These are phyloP conservation scores for Oxytorus armatus DNA, from an alignment of 2,888 invertebrate genomes.

Conservation along the genomic window DNA sequence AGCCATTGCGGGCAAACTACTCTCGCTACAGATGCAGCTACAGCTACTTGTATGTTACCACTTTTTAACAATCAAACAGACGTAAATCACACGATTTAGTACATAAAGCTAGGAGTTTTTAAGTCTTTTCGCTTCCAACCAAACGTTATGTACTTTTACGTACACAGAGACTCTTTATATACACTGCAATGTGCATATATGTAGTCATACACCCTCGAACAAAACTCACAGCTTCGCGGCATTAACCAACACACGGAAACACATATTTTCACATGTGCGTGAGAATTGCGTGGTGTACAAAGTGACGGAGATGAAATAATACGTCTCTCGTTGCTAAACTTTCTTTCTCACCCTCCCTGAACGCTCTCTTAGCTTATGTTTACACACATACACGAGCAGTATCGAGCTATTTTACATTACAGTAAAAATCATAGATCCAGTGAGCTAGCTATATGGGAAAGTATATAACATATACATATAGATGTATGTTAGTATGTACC, in stretches of 20 bases:
- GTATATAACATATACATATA: conserved; percentile 1
- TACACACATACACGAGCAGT: background rate
- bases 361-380: background rate
- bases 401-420: conserved; percentile 7
- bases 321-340: conserved; percentile 24
- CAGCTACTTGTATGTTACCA: background rate
- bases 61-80: background rate
- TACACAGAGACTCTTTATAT: background rate
- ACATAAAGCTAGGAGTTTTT: background rate
- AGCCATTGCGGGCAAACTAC: conserved; percentile 24
- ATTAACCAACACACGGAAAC: background rate
- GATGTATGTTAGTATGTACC: background rate
- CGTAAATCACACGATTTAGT: background rate
- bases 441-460: conserved; percentile 15
- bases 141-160: background rate
- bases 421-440: conserved; percentile 26
- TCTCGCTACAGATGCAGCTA: background rate
- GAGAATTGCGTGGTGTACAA: conserved; percentile 22
- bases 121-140: background rate
- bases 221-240: background rate
- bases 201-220: background rate
- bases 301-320: conserved; percentile 37
- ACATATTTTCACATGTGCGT: background rate
- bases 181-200: background rate
- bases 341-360: conserved; percentile 38